Base-by-base conservation (phyloP, 2,113 vertebrate species). In the Ctenodactylus gundi region DNA sequence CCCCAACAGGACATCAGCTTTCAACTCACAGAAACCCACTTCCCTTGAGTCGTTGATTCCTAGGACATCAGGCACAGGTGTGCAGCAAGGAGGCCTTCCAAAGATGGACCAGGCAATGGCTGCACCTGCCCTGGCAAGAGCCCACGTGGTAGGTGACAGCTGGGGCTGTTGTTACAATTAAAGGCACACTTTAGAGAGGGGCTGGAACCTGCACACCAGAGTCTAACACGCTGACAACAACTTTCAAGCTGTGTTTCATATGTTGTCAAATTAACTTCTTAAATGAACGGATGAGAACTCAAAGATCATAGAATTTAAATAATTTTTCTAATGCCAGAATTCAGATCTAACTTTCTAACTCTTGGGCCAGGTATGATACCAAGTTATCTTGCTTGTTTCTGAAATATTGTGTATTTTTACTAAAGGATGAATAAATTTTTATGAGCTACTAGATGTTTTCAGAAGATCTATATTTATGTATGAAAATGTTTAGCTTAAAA, bases 91-190 rank as follows among this genome's bases (percentile, higher is more conserved):
- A 67, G 39, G 49, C n/a, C 46, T 14, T 64, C 18, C 34, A 34
- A 53, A 77, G 13, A 20, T 51, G 27, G 29, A 15, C 10, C 78
- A 36, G 7, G 4, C 14, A 34, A 8, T 21, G 68, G 14, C 68
- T 34, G 0, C 1, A 41, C 39, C 25, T 27, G 55, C 2, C n/a
- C n/a, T 1, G 12, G 7, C 11, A 6, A 10, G 51, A 60, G 36
- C 39, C 34, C 13, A 36, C 21, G 15, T 3, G n/a, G 27, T 31
- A 31, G 18, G 0, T 14, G 57, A 14, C 20, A 84, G 5, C 34
- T 29, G 23, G 57, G 51, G n/a, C 83, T 9, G 25, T 9, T 39
- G 49, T 12, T n/a, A n/a, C n/a, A n/a, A 7, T 39, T 36, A 39
- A 82, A 88, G 23, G 17, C 36, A 2, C 36, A 41, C 36, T 41